Conservation (phyloP, 2,113 vertebrate species). For the Neotoma lepida region DNA sequence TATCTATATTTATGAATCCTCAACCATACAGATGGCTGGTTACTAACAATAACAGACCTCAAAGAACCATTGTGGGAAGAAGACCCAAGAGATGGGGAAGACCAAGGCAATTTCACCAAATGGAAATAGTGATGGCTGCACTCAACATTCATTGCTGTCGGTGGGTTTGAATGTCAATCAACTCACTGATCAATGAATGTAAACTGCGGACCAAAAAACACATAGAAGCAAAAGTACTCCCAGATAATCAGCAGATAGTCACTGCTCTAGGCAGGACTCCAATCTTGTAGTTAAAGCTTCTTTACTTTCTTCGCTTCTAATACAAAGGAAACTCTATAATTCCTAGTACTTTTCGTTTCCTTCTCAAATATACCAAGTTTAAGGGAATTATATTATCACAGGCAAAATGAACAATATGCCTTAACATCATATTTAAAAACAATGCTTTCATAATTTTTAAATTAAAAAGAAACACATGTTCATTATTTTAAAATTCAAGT, state of each 20-base stretch:
- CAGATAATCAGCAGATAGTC: background rate
- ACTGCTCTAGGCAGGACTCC: background rate
- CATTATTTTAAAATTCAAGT: constrained; percentile 48
- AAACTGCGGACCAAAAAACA: constrained; percentile 96
- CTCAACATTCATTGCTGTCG: constrained; percentile 99
- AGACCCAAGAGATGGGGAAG: background rate
- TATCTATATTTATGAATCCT: background rate
- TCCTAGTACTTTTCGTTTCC: background rate
- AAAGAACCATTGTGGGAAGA: constrained; percentile 44
- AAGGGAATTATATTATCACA: constrained; percentile 49
- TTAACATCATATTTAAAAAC: constrained; percentile 1
- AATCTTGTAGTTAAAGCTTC: background rate
- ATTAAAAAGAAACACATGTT: constrained; percentile 14
- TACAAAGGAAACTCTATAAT: background rate
- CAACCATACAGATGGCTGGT: background rate
- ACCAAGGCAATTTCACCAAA: constrained; percentile 5
- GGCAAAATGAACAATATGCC: constrained; percentile 12
- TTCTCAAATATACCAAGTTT: constrained; percentile 29
- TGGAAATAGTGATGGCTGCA: constrained; percentile 91
- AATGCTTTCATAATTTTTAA: constrained; percentile 17
- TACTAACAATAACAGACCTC: constrained; percentile 28
- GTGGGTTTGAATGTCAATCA: constrained; percentile 94
- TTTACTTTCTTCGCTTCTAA: constrained; percentile 54
- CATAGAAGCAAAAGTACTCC: background rate
- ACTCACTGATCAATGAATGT: constrained; percentile 99